Evolutionary conservation across 2,113 vertebrate species (phyloP), one percentile per base, ranked within the genome.

Genomic region (Periophthalmodon schlosseri): DNA sequence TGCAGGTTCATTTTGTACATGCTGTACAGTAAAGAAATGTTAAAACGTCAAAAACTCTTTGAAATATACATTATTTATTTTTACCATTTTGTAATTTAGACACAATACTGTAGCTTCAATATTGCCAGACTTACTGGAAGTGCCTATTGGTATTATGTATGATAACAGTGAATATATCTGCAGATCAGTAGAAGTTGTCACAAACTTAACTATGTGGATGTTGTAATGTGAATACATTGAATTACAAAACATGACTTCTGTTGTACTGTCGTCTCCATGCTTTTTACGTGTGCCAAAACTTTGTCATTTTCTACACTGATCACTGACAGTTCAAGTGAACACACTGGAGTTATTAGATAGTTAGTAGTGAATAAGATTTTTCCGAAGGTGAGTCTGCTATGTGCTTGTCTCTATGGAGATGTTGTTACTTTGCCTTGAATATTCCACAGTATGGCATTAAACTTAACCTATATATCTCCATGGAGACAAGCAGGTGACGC

Each of bases 61-160:
- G 95, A 96, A 93, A 96, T 94, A 95, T 86, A 94, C 94, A 93
- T 95, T 97, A 97, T 97, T 97, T 99, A 97, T 98, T 98, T 98
- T 97, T 97, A 96, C 95, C 95, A 93, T 96, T 97, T 95, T 96
- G 94, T 96, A 97, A 96, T 94, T 95, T 96, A 98, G 95, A 96
- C 93, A 96, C 94, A 95, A 95, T 95, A 95, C 94, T 96, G 94
- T 96, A 96, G 94, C 92, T 96, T 93, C 91, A 93, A 95, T 93
- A 92, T 96, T 94, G 94, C 95, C 96, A 98, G 95, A 97, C 91
- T 96, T 96, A 95, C 94, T 96, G 95, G 95, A 99, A 99, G 96
- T 99, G 96, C 96, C 97, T 98, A 95, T 95, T 95, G 95, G 93
- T 95, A 95, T 95, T 95, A 95, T 96, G 95, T 96, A 96, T 94